Percentiles rank a stretch among this genome's conserved stretches.
These are phyloP conservation scores for Drusus annulatus DNA, from an alignment of 1,140 invertebrate genomes.

Conservation along the genomic window DNA sequence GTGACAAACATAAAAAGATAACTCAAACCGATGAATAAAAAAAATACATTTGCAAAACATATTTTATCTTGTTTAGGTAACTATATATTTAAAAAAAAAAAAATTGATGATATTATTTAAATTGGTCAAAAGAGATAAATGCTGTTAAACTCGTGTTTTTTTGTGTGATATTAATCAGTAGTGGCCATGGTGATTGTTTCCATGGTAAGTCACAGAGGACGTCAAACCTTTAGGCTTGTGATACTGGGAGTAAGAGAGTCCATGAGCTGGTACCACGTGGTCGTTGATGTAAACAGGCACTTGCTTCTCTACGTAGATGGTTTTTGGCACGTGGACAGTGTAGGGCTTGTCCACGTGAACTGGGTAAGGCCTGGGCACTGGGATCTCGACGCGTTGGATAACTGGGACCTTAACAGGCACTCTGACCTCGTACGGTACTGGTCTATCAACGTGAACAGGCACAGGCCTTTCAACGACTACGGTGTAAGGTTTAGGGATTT, in stretches of 20 bases:
- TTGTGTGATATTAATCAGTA: background rate
- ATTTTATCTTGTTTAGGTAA: too few species aligned
- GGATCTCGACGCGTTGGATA: constrained; percentile 40
- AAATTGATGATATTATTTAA: too few species aligned
- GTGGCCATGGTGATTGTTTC: constrained; percentile 3
- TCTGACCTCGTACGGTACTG: constrained; percentile 74
- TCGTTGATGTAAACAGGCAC: constrained; percentile 49
- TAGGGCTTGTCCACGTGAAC: constrained; percentile 48
- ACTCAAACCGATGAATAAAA: too few species aligned
- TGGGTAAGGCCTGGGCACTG: constrained; percentile 45
- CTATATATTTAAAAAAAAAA: too few species aligned
- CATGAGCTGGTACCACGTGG: background rate
- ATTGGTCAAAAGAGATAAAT: too few species aligned
- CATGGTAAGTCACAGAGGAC: constrained; percentile 26
- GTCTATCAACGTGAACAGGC: constrained; percentile 72
- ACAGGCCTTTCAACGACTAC: constrained; percentile 74
- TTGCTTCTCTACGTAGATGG: constrained; percentile 48
- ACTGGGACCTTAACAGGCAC: constrained; percentile 63
- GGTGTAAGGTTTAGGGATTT: constrained; percentile 72
- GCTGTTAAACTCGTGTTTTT: too few species aligned
- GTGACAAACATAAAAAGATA: too few species aligned
- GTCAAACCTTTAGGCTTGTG: background rate
- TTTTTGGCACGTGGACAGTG: constrained; percentile 45
- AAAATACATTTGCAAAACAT: too few species aligned
- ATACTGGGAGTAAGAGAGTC: background rate